phyloP scores from a whole-genome alignment of 2,888 invertebrate species.

The Eulithis prunata region DNA sequence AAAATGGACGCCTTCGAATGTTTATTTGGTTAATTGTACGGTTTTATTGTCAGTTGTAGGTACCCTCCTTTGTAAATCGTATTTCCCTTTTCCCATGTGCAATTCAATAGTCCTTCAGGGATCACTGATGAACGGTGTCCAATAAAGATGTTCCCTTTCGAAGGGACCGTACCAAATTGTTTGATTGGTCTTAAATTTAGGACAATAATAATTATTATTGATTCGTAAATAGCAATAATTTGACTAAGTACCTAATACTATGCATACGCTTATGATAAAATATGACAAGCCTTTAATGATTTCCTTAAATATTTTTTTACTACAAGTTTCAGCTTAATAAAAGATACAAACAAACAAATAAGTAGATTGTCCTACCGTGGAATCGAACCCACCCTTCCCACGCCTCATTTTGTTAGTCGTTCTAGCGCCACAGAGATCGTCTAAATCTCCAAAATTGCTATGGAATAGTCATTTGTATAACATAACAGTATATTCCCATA shows the following conservation, averaged over 20 bases:
- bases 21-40: constrained; percentile 35
- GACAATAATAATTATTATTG: too few relatives aligned
- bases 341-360: too few relatives aligned
- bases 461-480: constrained; percentile 20
- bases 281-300: too few relatives aligned
- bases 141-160: constrained; percentile 4
- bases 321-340: too few relatives aligned
- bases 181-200: too few relatives aligned
- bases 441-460: constrained; percentile 3
- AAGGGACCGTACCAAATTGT: neutral
- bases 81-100: constrained; percentile 20
- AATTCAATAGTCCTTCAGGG: constrained; percentile 17
- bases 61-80: constrained; percentile 19
- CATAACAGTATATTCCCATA: constrained; percentile 17
- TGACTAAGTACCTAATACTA: too few relatives aligned
- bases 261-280: too few relatives aligned
- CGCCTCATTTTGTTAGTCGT: neutral
- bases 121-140: constrained; percentile 19
- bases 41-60: constrained; percentile 32
- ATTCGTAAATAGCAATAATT: too few relatives aligned
- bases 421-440: neutral
- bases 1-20: constrained; percentile 37
- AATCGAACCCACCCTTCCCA: neutral
- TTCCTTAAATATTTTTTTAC: too few relatives aligned
- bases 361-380: neutral